Percentiles rank a stretch among this genome's conserved stretches.
Conservation (phyloP, 35 echinoderm and acorn worm genomes). For the Heliocidaris erythrogramma region DNA sequence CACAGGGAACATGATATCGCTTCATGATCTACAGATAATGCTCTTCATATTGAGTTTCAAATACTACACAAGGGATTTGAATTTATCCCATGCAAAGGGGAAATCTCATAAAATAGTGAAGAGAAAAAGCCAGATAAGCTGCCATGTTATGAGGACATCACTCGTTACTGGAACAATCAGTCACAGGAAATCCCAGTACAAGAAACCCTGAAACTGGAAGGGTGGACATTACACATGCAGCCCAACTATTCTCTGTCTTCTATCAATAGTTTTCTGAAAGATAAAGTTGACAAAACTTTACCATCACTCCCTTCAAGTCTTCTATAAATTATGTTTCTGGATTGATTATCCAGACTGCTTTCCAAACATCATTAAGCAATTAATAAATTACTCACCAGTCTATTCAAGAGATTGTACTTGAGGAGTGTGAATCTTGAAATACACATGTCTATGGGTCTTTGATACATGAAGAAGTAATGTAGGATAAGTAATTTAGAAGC, state of each 20-base stretch:
- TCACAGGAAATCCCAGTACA: not conserved
- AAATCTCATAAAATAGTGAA: not conserved
- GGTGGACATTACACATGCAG: not conserved
- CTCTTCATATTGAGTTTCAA: not conserved
- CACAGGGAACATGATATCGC: not conserved
- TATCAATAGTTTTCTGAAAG: no score
- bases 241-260: not conserved
- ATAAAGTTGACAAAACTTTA: not conserved
- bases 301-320: no score
- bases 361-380: no score
- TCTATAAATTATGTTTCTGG: no score
- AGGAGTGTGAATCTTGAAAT: no score
- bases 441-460: no score
- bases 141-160: not conserved
- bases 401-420: no score
- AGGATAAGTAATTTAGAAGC: no score
- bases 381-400: no score
- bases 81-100: constrained; percentile 5
- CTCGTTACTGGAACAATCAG: not conserved
- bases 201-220: not conserved
- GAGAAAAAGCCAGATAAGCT: not conserved
- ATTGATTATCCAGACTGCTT: no score
- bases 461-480: no score
- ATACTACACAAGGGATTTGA: not conserved
- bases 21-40: not conserved